A percentile compares a stretch with the other conserved stretches of the same genome.
These are phyloP conservation scores for Noctua janthe DNA, from an alignment of 2,888 invertebrate species.

Conservation along the genomic window DNA sequence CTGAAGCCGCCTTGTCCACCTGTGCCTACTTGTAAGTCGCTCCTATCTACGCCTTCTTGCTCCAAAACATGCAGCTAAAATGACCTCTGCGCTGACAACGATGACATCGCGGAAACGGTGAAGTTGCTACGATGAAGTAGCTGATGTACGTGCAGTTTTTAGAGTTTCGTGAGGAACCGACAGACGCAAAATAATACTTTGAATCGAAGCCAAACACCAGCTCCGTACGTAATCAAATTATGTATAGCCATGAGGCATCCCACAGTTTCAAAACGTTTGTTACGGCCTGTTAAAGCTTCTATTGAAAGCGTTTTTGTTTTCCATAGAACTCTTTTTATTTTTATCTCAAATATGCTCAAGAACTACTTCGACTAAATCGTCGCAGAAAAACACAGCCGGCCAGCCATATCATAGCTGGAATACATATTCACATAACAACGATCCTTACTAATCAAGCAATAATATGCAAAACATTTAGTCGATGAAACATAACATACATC, in stretches of 20 bases:
- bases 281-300: not conserved
- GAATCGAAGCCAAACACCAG: not conserved
- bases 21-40: constrained; percentile 93
- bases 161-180: not conserved
- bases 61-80: not conserved
- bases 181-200: not conserved
- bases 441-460: constrained; percentile 19
- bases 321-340: not conserved
- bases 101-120: not conserved
- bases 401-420: not conserved
- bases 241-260: not conserved
- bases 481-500: constrained; percentile 21
- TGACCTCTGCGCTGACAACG: not conserved
- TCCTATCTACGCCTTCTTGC: not conserved
- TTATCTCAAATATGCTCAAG: not conserved
- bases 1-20: constrained; percentile 95
- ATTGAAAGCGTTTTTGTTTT: not conserved
- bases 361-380: not conserved
- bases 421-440: constrained; percentile 29
- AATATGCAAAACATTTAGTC: constrained; percentile 26
- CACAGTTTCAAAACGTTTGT: not conserved
- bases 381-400: not conserved
- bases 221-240: not conserved
- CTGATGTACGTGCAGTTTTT: not conserved
- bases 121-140: not conserved